These are phyloP conservation scores for Lycocorax pyrrhopterus DNA, from an alignment of 2,113 vertebrate genomes.

Conservation along the genomic window DNA sequence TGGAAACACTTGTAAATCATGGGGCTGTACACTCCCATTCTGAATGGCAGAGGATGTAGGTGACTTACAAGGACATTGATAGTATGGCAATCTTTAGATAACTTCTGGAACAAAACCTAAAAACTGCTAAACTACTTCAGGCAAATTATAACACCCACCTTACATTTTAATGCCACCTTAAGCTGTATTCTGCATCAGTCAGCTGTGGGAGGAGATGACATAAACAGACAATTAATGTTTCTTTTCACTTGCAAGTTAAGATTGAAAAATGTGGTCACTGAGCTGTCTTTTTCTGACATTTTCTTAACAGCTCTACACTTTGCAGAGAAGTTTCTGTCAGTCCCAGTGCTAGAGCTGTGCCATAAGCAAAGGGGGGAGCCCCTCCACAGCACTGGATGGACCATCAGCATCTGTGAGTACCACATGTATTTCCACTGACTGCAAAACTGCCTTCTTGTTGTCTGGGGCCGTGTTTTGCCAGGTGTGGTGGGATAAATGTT, in stretches of 20 bases:
- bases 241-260: slow-evolving; percentile 62
- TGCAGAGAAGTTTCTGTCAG: background rate
- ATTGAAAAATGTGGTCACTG: slow-evolving; percentile 60
- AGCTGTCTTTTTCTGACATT: slow-evolving; percentile 54
- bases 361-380: background rate
- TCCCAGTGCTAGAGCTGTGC: background rate
- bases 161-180: slow-evolving; percentile 55
- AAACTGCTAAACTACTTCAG: slow-evolving; percentile 29
- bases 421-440: background rate
- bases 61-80: background rate
- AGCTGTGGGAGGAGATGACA: slow-evolving; percentile 64
- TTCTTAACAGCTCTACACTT: slow-evolving; percentile 14
- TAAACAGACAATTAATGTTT: slow-evolving; percentile 68
- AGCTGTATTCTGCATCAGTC: slow-evolving; percentile 54
- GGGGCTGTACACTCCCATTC: background rate
- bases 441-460: background rate
- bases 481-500: background rate
- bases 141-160: slow-evolving; percentile 69
- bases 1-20: background rate
- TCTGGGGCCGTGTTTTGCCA: background rate
- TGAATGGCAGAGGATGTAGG: background rate
- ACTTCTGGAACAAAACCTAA: slow-evolving; percentile 41
- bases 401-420: background rate
- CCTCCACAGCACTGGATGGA: accelerated
- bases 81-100: background rate